A percentile compares a stretch with the other conserved stretches of the same genome.
Conservation (phyloP, 2,113 vertebrate species). For the Channa maculata region DNA sequence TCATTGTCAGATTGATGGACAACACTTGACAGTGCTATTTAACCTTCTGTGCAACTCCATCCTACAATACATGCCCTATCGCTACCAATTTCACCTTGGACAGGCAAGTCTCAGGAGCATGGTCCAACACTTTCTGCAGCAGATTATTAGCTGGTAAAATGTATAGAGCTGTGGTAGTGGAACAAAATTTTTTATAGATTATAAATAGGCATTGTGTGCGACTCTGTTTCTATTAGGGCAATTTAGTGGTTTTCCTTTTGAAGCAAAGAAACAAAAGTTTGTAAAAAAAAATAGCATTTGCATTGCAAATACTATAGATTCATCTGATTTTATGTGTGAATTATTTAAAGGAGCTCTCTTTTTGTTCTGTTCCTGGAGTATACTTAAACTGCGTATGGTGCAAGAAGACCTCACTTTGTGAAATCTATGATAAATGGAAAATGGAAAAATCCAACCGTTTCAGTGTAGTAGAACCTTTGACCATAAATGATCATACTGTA, state of each 20-base stretch:
- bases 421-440: not conserved
- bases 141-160: constrained; percentile 43
- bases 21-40: constrained; percentile 25
- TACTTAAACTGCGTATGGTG: not conserved
- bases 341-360: not conserved
- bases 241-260: constrained; percentile 8
- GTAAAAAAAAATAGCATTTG: no score
- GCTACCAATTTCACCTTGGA: constrained; percentile 42
- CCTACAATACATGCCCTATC: constrained; percentile 33
- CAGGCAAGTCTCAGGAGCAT: constrained; percentile 26
- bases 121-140: not conserved
- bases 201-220: constrained; percentile 14
- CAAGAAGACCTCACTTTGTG: not conserved
- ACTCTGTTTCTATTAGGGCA: constrained; percentile 8
- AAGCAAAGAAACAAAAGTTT: not conserved
- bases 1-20: constrained; percentile 43
- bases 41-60: constrained; percentile 28
- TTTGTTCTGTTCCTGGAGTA: not conserved
- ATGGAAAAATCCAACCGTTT: no score
- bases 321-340: no score
- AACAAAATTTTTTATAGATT: constrained; percentile 2
- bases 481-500: not conserved
- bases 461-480: no score
- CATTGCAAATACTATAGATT: no score
- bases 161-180: not conserved